These are phyloP conservation scores for Epinotia ramella DNA, from an alignment of 2,888 invertebrate genomes.

Conservation along the genomic window DNA sequence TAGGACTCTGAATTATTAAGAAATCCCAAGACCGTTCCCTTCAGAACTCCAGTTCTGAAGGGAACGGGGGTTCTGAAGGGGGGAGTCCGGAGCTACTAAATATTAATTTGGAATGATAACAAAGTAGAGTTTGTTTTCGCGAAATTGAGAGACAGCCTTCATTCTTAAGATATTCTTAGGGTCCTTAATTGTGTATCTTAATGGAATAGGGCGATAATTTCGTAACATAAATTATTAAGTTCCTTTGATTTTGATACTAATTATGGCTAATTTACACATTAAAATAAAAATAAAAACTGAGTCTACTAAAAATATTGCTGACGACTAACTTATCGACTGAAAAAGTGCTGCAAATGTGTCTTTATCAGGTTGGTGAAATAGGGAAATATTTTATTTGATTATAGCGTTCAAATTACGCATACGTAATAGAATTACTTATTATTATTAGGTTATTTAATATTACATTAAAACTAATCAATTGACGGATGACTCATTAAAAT, in stretches of 20 bases:
- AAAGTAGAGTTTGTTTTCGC: slow-evolving; percentile 21
- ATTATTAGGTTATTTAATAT: no score
- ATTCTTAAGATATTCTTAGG: slow-evolving; percentile 12
- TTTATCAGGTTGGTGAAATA: no score
- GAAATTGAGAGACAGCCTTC: slow-evolving; percentile 24
- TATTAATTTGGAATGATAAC: slow-evolving; percentile 39
- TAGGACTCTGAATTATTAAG: slow-evolving; percentile 35
- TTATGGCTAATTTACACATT: background rate
- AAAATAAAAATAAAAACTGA: no score
- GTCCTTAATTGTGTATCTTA: slow-evolving; percentile 11
- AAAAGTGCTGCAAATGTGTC: background rate
- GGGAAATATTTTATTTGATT: no score
- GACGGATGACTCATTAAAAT: no score
- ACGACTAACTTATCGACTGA: background rate
- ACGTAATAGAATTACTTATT: no score
- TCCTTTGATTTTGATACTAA: background rate
- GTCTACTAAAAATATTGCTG: no score
- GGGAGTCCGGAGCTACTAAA: slow-evolving; percentile 7
- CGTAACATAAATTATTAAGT: background rate
- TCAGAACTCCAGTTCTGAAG: no score
- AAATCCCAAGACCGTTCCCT: slow-evolving; percentile 30
- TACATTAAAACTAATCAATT: no score
- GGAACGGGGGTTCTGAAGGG: background rate
- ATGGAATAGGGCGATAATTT: background rate
- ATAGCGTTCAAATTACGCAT: no score